Conservation (phyloP, 2,888 invertebrate species). For the Chouioia cunea region DNA sequence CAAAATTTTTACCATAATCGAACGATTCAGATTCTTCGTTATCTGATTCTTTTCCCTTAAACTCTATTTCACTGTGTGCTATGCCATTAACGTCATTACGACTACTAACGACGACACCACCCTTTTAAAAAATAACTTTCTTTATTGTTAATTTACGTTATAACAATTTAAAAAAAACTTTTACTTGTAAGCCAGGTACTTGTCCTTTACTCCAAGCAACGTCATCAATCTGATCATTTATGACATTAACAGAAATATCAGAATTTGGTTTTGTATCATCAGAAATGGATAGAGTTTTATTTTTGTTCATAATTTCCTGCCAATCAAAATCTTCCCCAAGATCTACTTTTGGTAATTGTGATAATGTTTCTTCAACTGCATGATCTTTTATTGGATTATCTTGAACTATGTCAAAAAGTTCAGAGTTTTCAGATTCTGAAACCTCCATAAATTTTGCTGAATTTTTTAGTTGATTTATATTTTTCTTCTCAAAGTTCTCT, state of each 20-base stretch:
- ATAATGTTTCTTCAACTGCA: conserved; percentile 50
- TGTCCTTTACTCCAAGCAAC: conserved; percentile 64
- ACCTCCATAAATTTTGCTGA: conserved; percentile 2
- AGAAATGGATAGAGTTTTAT: conserved; percentile 3
- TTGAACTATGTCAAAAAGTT: conserved; percentile 29
- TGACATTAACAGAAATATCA: conserved; percentile 9
- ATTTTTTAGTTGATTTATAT: not conserved
- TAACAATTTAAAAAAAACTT: conserved; percentile 15
- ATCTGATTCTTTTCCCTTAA: conserved; percentile 2
- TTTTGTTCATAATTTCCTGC: conserved; percentile 41
- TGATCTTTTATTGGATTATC: not conserved
- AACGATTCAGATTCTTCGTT: conserved; percentile 40
- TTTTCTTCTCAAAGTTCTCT: conserved; percentile 30
- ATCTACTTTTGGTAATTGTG: conserved; percentile 62
- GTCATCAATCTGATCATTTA: conserved; percentile 35
- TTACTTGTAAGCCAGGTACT: conserved; percentile 54
- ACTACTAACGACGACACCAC: conserved; percentile 49
- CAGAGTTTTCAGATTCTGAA: conserved; percentile 19
- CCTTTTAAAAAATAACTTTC: conserved; percentile 50
- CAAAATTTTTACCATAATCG: conserved; percentile 18
- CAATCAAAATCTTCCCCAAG: conserved; percentile 62
- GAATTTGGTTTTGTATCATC: not conserved
- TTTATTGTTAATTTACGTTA: conserved; percentile 8
- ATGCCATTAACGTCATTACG: conserved; percentile 10
- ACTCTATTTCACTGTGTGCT: not conserved